Base-by-base conservation (phyloP, 1,140 invertebrate species). In the Drosophila ogumai region DNA sequence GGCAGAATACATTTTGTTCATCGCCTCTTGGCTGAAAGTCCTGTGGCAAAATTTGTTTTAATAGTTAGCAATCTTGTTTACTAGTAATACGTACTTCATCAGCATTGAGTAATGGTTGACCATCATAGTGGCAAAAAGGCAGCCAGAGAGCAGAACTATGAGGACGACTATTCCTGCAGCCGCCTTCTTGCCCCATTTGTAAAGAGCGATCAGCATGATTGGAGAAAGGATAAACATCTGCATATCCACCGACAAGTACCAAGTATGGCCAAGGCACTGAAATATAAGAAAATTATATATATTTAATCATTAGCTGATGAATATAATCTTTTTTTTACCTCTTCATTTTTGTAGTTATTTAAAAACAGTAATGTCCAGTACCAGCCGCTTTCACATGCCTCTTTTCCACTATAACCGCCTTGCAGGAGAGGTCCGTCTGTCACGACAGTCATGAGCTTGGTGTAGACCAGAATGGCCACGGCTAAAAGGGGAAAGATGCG, bases 231-330 rank as follows among this genome's bases (percentile, higher is more conserved):
- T 93, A 91, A 97, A 97, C 52, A 98, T 93, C 90, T 98, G 97
- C 73, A 96, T 97, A 82, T 98, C 97, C 56, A 96, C 96, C 0
- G 96, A 95, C 52, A 98, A 93, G 82, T 98, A 98, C 97, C 97
- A 98, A 0, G 96, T 95, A 94, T 96, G 96, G 59, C 96, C 95
- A 95, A 98, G 96, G 81, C 97, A 98, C 96, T 97, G 34, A 91
- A 61, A 94, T 15, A 34, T 9, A 6, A n/a, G 3, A 32, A 32
- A 32, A 9, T 32, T 32, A 32, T 9, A 32, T 32, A 32, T 32
- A 32, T 9, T 9, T 32, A 8, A 8, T 9, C 1, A 5, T 13
- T 19, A 19, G 10, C 9, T 8, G 3, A 92, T 82, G 3, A 74
- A 10, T 19, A 72, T 75, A 15, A 85, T 64, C 5, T 79, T 43